Evolutionary conservation across 1,140 invertebrate species (phyloP).

Genomic region (Bombus breviceps): DNA sequence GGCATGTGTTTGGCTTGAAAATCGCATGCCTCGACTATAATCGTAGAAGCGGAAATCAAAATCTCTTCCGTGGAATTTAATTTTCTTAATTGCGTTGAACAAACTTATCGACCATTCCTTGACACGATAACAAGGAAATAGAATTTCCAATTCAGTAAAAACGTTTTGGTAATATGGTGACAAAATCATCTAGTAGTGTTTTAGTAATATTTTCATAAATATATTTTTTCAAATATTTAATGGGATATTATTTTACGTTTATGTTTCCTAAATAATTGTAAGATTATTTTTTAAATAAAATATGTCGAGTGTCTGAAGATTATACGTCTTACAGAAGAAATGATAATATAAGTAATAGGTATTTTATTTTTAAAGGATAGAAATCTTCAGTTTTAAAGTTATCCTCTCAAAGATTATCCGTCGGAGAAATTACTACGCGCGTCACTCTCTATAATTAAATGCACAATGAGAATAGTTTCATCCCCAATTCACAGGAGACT

Average conservation of each 20-base stretch:
- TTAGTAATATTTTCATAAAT: no score
- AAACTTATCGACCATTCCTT: not conserved
- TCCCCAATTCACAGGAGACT: conserved; percentile 15
- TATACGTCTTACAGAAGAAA: not conserved
- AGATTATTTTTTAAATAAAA: not conserved
- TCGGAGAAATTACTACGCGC: not conserved
- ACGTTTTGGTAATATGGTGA: no score
- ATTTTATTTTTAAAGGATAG: not conserved
- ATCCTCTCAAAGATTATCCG: not conserved
- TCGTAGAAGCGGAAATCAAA: not conserved
- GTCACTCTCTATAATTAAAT: conserved; percentile 8
- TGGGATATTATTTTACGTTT: not conserved
- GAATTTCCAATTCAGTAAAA: no score
- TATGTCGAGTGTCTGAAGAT: no score
- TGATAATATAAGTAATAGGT: not conserved
- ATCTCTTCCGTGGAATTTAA: not conserved
- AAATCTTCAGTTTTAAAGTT: not conserved
- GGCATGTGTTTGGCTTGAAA: not conserved
- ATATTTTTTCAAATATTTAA: not conserved
- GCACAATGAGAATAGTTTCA: conserved; percentile 36
- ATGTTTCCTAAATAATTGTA: not conserved
- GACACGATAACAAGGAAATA: not conserved
- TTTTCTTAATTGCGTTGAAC: not conserved
- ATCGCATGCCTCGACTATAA: not conserved
- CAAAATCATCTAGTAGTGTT: no score